These are phyloP conservation scores for Tachyglossus aculeatus DNA, from an alignment of 2,797 vertebrate genomes.

Conservation along the genomic window DNA sequence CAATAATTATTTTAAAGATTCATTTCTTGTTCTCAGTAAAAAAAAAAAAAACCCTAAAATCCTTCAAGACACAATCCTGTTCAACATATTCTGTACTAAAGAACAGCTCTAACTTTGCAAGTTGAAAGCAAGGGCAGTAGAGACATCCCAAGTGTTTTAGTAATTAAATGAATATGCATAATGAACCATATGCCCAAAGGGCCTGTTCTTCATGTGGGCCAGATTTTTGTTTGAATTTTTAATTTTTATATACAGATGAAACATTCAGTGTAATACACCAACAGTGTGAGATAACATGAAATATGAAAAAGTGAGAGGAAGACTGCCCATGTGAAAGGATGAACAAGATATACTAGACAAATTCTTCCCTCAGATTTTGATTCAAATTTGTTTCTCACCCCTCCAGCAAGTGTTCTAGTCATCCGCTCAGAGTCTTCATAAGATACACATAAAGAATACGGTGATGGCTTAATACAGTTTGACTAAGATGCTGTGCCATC, in stretches of 20 bases:
- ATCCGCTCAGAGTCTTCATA: constrained; percentile 66
- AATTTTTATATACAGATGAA: constrained; percentile 86
- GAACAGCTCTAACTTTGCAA: constrained; percentile 76
- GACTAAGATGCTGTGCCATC: constrained; percentile 60
- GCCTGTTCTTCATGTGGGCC: constrained; percentile 81
- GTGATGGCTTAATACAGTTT: constrained; percentile 66
- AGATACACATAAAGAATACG: constrained; percentile 48
- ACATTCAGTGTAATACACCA: constrained; percentile 72
- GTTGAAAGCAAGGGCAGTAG: constrained; percentile 80
- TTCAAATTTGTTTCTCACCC: constrained; percentile 49
- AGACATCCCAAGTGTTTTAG: constrained; percentile 81
- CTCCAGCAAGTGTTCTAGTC: constrained; percentile 70
- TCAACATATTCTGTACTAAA: constrained; percentile 69
- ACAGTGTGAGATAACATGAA: constrained; percentile 66
- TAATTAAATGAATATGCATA: constrained; percentile 86
- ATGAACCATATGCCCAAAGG: constrained; percentile 85
- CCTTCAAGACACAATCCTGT: constrained; percentile 64
- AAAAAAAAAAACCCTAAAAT: constrained; percentile 51
- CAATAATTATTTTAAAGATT: constrained; percentile 58
- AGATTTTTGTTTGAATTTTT: constrained; percentile 88
- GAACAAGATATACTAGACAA: constrained; percentile 51
- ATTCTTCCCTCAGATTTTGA: constrained; percentile 59
- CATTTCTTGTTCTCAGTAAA: constrained; percentile 19
- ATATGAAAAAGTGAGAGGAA: constrained; percentile 57
- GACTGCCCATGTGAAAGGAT: constrained; percentile 49